Base-by-base conservation (phyloP, 1,140 invertebrate genomes). In the Drosophila pallidifrons region DNA sequence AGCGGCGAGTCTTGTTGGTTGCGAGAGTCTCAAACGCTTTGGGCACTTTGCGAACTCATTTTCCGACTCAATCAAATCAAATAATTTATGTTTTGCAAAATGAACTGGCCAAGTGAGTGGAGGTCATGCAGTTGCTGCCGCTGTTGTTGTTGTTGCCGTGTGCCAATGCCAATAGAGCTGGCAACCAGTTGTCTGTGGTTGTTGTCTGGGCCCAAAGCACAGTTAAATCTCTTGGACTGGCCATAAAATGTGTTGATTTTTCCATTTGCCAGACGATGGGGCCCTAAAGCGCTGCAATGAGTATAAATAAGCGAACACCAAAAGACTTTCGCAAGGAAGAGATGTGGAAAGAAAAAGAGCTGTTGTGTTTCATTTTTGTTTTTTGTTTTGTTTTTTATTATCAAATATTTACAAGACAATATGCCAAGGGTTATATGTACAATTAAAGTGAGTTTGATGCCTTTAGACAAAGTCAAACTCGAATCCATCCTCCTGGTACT, bases 1-100 rank as follows among this genome's bases (percentile, higher is more conserved):
- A 45, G 59, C 45, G 20, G 41, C 47, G 25, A 28, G 13, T 45
- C 11, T 38, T 10, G 35, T 38, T 32, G 41, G 41, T 43, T 43
- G 67, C 3, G 3, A 25, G 13, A 51, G 71, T 46, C 68, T 71
- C 46, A 45, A 46, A 79, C 55, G 88, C 88, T 85, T 82, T 70
- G 75, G 82, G 88, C 88, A 76, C 60, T 91, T 85, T 86, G 85
- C 81, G 89, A 91, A 91, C 88, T 91, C 88, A 85, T 91, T 91
- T 91, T 91, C 83, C 79, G 86, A 91, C 88, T 91, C 88, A 91
- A 91, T 91, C 88, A 91, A 91, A 91, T 91, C 83, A 91, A 91
- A 91, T 91, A 91, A 91, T 91, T 91, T 91, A 91, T 91, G 90
- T 73, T 52, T 80, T 46, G 75, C 79, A 63, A 91, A 91, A 86